Evolutionary conservation across 2,113 vertebrate genomes (phyloP).

Genomic region (Dipodomys ordii): DNA sequence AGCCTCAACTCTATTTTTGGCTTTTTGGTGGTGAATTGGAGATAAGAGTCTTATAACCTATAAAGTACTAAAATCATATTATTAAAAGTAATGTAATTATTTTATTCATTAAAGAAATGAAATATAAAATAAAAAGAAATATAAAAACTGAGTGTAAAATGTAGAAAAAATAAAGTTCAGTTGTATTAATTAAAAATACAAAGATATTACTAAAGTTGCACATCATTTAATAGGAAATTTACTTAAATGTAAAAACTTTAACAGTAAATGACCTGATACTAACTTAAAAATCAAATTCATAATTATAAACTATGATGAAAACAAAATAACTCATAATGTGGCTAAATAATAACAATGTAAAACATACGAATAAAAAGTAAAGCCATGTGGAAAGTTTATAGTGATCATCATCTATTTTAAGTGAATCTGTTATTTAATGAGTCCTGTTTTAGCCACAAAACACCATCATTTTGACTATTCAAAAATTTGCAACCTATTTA

Average conservation of each 20-base stretch:
- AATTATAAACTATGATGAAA: conserved; percentile 52
- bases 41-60: background rate
- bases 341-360: conserved; percentile 39
- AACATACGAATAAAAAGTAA: background rate
- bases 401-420: conserved; percentile 47
- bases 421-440: conserved; percentile 41
- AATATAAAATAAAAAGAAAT: conserved; percentile 21
- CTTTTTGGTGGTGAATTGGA: too few species aligned
- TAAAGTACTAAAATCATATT: conserved; percentile 34
- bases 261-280: conserved; percentile 40
- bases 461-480: conserved; percentile 24
- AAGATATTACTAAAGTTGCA: conserved; percentile 20
- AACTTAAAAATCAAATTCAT: conserved; percentile 65
- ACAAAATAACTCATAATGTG: conserved; percentile 30
- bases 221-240: conserved; percentile 40
- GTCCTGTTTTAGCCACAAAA: conserved; percentile 46
- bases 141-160: background rate
- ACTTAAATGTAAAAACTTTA: background rate
- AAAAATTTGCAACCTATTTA: conserved; percentile 14
- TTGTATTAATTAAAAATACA: conserved; percentile 15
- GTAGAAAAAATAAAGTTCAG: conserved; percentile 27
- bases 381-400: background rate
- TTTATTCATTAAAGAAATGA: background rate
- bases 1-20: too few species aligned
- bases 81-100: conserved; percentile 14